Evolutionary conservation across 2,797 vertebrate genomes (phyloP).

Genomic region (Pipistrellus pygmaeus): DNA sequence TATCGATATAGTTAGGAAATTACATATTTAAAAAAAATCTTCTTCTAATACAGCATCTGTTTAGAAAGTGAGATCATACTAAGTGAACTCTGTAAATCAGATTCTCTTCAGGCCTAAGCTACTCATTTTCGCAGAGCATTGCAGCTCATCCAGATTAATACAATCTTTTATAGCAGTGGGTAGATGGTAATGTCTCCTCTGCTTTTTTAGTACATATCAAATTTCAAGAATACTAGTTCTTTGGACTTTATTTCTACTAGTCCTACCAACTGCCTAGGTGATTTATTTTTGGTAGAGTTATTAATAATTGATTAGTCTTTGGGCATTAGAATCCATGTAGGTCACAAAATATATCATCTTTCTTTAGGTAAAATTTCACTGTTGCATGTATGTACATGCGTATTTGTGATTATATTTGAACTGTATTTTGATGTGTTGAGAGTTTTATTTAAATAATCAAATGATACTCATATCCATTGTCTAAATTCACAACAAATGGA

Average conservation of each 20-base stretch:
- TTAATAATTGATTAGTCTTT: background rate
- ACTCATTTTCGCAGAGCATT: background rate
- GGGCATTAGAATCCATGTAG: background rate
- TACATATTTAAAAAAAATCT: background rate
- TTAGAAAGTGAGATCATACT: background rate
- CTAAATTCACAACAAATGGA: background rate
- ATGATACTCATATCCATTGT: background rate
- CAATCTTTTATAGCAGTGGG: no score
- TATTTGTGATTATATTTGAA: background rate
- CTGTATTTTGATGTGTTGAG: background rate
- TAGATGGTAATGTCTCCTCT: background rate
- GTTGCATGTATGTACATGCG: background rate
- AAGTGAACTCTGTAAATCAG: background rate
- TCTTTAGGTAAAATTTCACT: background rate
- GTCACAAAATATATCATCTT: background rate
- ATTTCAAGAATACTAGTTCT: background rate
- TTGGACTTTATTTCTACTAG: background rate
- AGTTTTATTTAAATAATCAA: background rate
- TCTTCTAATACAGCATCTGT: background rate
- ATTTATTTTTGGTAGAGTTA: constrained; percentile 20
- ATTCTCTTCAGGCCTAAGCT: background rate
- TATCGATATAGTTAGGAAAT: constrained; percentile 17
- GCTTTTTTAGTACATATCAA: background rate
- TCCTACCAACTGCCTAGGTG: background rate
- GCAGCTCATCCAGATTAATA: background rate